These are phyloP conservation scores for Muntiacus reevesi DNA, from an alignment of 2,113 vertebrate species.

Conservation along the genomic window DNA sequence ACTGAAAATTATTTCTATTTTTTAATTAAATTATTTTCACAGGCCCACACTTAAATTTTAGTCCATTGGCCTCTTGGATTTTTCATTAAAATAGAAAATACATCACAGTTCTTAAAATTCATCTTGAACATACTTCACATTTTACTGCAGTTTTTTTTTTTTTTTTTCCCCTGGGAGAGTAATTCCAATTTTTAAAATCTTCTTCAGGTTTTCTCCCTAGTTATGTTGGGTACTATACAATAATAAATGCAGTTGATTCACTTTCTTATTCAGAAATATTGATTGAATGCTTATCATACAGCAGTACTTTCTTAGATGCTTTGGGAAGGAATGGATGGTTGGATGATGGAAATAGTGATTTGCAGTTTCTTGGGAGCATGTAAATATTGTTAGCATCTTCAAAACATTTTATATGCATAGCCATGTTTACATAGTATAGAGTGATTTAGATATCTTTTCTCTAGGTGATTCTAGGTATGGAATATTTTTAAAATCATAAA, in stretches of 20 bases:
- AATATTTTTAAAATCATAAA: neutral
- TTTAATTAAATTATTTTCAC: neutral
- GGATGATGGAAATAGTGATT: neutral
- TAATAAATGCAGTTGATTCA: neutral
- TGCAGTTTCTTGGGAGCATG: neutral
- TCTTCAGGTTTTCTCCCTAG: neutral
- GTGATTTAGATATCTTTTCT: neutral
- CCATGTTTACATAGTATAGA: neutral
- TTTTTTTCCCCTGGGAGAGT: neutral
- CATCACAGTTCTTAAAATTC: neutral
- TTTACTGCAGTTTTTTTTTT: neutral
- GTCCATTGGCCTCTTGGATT: neutral
- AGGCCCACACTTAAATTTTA: neutral
- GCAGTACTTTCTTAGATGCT: neutral
- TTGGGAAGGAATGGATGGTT: neutral
- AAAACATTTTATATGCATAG: neutral
- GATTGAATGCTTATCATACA: neutral
- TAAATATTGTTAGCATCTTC: neutral
- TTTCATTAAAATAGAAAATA: slow-evolving; percentile 18
- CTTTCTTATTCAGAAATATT: neutral
- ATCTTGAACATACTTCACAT: neutral
- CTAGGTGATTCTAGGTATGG: neutral
- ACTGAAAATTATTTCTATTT: neutral
- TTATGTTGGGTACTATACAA: neutral
- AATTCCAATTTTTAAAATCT: neutral